Evolutionary conservation across 1,140 invertebrate genomes (phyloP), one percentile per base, ranked within the genome.

Genomic region (Drosophila nikananu): DNA sequence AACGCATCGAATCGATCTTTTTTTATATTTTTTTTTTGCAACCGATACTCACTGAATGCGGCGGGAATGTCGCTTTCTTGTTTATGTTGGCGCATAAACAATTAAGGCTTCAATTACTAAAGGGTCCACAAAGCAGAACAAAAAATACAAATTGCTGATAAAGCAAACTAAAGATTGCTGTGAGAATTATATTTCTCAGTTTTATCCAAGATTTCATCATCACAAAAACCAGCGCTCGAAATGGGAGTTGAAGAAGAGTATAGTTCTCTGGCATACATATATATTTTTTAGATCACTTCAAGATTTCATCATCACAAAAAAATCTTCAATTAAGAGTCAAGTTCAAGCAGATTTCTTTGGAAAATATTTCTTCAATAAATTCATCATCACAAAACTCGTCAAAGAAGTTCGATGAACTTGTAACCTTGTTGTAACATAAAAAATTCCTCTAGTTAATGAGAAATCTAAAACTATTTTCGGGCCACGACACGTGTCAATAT

Each of bases 91-190:
- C n/a, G 17, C 32, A 49, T 30, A 39, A 64, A 39, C 59, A 49
- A 48, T 25, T 48, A 63, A 25, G 60, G 57, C 37, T 65, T 57
- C 54, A 57, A 57, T 57, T 66, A 66, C 39, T 13, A 15, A 62
- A 35, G 30, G 27, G 41, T 21, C 3, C 5, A 2, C 4, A 17
- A 5, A 37, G 17, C 19, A 37, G 4, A 37, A 23, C 10, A 55
- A 52, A 32, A 37, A 55, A n/a, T 2, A 21, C 8, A 17, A 32
- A 0, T 37, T 23, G 32, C 21, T 57, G 54, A 57, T 39, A 23
- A 23, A 57, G 32, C 32, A 39, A 57, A 17, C 19, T 13, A n/a
- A 57, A 39, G 52, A 37, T 6, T 35, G 15, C 32, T 55, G 13
- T 17, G 32, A 4, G 8, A 21, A 21, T 17, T 17, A 27, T 35